A percentile compares a stretch with the other conserved stretches of the same genome.
phyloP scores from a whole-genome alignment of 2,888 invertebrate genomes.

The Perizoma affinitatum region DNA sequence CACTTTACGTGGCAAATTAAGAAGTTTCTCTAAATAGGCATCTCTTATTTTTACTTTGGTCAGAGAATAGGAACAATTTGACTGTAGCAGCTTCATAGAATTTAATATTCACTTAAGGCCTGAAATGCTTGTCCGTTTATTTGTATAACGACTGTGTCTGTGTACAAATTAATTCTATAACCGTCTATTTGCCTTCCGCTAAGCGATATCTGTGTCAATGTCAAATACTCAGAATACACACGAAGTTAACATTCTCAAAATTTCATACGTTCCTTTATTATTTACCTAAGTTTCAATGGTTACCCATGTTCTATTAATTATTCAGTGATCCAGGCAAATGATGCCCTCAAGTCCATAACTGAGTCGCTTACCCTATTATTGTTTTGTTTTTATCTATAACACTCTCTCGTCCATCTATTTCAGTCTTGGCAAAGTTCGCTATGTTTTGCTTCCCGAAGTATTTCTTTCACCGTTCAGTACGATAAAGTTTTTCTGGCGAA shows the following conservation, averaged over 20 bases:
- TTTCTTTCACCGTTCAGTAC: slow-evolving; percentile 51
- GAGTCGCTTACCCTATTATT: slow-evolving; percentile 14
- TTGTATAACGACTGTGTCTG: neutral
- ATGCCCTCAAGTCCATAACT: too few species aligned
- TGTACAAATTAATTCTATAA: neutral
- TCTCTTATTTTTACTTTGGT: too few species aligned
- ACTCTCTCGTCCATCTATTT: slow-evolving; percentile 51
- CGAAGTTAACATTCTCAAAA: neutral
- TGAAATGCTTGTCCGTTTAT: neutral
- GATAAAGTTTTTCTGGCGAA: slow-evolving; percentile 38
- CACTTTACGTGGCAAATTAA: too few species aligned
- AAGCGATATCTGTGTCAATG: neutral
- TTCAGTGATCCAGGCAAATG: too few species aligned
- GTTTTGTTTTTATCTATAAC: slow-evolving; percentile 5
- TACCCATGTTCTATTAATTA: too few species aligned
- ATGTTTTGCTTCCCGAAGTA: slow-evolving; percentile 53
- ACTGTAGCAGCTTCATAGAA: too few species aligned
- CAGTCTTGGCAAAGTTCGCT: slow-evolving; percentile 60
- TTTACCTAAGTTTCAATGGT: too few species aligned
- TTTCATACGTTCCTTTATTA: neutral
- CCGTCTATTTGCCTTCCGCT: slow-evolving; percentile 1
- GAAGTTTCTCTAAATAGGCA: too few species aligned
- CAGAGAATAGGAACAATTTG: too few species aligned
- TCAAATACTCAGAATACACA: neutral
- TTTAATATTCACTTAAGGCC: neutral